These are phyloP conservation scores for Heterotilapia buettikoferi DNA, from an alignment of 2,113 vertebrate genomes.

Conservation along the genomic window DNA sequence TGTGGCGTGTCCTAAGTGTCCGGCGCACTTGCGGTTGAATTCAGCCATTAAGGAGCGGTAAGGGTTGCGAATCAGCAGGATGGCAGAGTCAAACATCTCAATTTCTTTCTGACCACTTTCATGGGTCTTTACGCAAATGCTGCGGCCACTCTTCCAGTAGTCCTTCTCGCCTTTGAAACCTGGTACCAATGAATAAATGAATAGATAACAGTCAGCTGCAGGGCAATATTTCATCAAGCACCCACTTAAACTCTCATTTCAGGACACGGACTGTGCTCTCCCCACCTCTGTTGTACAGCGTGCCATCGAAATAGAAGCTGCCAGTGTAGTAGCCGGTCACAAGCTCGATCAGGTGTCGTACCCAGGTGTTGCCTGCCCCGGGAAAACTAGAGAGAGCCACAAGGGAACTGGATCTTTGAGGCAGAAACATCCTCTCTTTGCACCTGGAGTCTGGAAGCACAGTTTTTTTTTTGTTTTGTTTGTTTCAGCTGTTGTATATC, in stretches of 20 bases:
- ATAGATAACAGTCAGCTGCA: neutral
- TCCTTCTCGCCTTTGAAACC: constrained; percentile 99
- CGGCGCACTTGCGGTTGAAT: constrained; percentile 93
- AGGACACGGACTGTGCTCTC: neutral
- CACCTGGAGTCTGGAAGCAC: constrained; percentile 84
- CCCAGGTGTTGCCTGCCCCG: constrained; percentile 94
- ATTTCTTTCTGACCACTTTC: constrained; percentile 92
- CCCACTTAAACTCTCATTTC: neutral
- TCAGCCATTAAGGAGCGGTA: constrained; percentile 91
- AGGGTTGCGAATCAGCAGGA: constrained; percentile 91
- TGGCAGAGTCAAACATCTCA: constrained; percentile 89
- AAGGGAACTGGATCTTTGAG: constrained; percentile 82
- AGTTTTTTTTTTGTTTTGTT: neutral
- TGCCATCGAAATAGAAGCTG: constrained; percentile 95
- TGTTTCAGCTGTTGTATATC: neutral
- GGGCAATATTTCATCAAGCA: neutral
- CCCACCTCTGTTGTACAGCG: constrained; percentile 92
- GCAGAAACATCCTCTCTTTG: constrained; percentile 86
- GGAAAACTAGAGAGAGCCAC: constrained; percentile 93
- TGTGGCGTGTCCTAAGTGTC: constrained; percentile 92
- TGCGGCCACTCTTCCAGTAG: constrained; percentile 93
- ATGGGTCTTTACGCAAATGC: constrained; percentile 94
- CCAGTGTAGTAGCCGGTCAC: constrained; percentile 94
- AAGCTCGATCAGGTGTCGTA: constrained; percentile 90
- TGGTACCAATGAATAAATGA: constrained; percentile 40